These are phyloP conservation scores for Monochamus saltuarius DNA, from an alignment of 1,140 invertebrate genomes.

Conservation along the genomic window DNA sequence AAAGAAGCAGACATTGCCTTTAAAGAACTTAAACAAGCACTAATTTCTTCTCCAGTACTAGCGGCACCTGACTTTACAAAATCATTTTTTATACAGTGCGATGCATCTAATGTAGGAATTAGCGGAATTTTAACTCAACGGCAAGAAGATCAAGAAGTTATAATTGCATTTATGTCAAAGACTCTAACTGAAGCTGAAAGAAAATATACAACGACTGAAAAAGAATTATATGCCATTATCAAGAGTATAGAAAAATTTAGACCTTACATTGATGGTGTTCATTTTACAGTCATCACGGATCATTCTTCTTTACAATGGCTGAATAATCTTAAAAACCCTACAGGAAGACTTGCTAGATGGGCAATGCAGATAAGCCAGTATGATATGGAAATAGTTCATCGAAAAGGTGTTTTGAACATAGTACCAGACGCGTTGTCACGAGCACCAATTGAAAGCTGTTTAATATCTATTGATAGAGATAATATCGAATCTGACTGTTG, in stretches of 20 bases:
- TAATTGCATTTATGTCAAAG: conserved; percentile 33
- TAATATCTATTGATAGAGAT: conserved; percentile 7
- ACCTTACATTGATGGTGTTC: conserved; percentile 49
- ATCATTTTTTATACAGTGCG: conserved; percentile 28
- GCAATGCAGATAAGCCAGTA: conserved; percentile 10
- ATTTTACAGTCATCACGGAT: conserved; percentile 54
- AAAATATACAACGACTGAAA: conserved; percentile 53
- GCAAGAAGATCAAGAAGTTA: conserved; percentile 15
- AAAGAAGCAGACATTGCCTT: conserved; percentile 22
- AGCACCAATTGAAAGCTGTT: not conserved
- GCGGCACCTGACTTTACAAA: conserved; percentile 32
- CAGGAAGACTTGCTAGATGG: conserved; percentile 33
- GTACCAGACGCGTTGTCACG: conserved; percentile 12
- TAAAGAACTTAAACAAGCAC: conserved; percentile 27
- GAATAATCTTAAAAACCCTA: conserved; percentile 17
- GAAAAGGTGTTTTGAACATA: conserved; percentile 6
- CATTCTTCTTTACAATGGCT: conserved; percentile 15
- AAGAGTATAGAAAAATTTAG: conserved; percentile 51
- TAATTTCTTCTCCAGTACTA: conserved; percentile 31
- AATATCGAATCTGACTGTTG: not conserved
- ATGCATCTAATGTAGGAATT: conserved; percentile 25
- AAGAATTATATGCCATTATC: conserved; percentile 54
- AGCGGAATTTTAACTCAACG: conserved; percentile 36
- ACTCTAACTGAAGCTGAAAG: conserved; percentile 33
- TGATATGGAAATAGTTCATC: not conserved